These are phyloP conservation scores for Drosophila prostipennis DNA, from an alignment of 2,888 invertebrate species.

Conservation along the genomic window DNA sequence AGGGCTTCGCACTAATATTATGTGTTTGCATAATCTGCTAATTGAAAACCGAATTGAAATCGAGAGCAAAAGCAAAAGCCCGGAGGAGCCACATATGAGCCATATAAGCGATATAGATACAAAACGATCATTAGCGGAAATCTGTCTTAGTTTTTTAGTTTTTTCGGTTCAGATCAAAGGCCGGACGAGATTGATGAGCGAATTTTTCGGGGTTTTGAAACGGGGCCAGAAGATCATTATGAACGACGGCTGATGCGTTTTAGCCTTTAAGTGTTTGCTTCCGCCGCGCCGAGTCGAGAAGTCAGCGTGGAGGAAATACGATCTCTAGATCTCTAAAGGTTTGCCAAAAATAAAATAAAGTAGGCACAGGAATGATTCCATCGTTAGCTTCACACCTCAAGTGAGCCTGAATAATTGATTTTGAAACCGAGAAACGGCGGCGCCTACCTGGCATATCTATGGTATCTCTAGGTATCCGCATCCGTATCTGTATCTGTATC, in stretches of 20 bases:
- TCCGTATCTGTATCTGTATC: conserved; percentile 44
- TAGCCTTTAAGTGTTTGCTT: conserved; percentile 48
- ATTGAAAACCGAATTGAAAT: conserved; percentile 17
- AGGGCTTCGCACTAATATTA: neutral
- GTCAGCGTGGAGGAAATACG: conserved; percentile 35
- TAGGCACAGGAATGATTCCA: conserved; percentile 50
- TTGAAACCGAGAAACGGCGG: conserved; percentile 41
- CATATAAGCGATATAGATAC: neutral
- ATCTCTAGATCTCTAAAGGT: conserved; percentile 12
- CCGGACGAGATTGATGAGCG: conserved; percentile 34
- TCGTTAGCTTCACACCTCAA: conserved; percentile 69
- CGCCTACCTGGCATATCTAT: conserved; percentile 51
- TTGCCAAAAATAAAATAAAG: conserved; percentile 7
- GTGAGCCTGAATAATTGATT: conserved; percentile 69
- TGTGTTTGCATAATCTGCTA: conserved; percentile 16
- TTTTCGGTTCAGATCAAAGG: conserved; percentile 45
- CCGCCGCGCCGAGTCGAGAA: conserved; percentile 32
- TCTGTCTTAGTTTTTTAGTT: conserved; percentile 22
- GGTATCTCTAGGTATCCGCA: conserved; percentile 15
- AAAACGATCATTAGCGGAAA: conserved; percentile 46
- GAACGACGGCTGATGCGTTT: conserved; percentile 11
- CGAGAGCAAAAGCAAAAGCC: conserved; percentile 32
- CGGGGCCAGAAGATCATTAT: conserved; percentile 48
- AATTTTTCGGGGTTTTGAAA: conserved; percentile 12
- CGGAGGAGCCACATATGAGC: neutral